These are phyloP conservation scores for Scaptomyza parva DNA, from an alignment of 2,888 invertebrate genomes.

Conservation along the genomic window DNA sequence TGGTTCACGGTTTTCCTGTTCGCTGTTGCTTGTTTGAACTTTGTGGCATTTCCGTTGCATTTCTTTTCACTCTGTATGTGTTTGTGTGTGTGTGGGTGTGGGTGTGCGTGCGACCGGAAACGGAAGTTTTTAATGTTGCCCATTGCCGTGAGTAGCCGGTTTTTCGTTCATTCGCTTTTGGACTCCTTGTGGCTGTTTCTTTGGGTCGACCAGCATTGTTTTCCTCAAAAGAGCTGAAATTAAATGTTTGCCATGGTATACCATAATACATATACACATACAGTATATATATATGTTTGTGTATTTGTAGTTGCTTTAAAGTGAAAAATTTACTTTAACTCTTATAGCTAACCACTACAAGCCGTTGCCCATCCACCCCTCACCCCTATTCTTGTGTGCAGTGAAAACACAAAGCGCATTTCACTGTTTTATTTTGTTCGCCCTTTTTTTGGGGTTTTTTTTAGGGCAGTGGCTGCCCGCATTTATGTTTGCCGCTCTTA, in stretches of 20 bases:
- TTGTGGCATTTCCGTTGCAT: conserved; percentile 79
- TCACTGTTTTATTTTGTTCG: conserved; percentile 60
- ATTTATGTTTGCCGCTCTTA: conserved; percentile 70
- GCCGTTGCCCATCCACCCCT: background rate
- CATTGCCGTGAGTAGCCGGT: conserved; percentile 51
- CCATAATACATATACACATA: conserved; percentile 13
- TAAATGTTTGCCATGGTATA: conserved; percentile 58
- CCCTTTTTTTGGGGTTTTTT: conserved; percentile 28
- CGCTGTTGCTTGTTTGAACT: conserved; percentile 71
- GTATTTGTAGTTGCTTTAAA: conserved; percentile 34
- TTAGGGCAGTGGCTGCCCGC: conserved; percentile 61
- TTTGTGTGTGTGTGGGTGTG: conserved; percentile 24
- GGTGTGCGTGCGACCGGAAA: conserved; percentile 57
- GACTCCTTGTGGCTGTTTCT: conserved; percentile 21
- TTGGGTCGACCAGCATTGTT: conserved; percentile 49
- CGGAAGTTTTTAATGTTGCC: conserved; percentile 79
- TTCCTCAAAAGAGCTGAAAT: conserved; percentile 59
- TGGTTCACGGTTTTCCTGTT: conserved; percentile 59
- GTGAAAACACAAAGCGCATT: conserved; percentile 62
- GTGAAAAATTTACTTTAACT: conserved; percentile 26
- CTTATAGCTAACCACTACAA: conserved; percentile 6
- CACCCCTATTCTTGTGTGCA: conserved; percentile 15
- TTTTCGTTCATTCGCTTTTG: conserved; percentile 36
- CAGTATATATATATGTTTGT: background rate
- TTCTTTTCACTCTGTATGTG: conserved; percentile 54